These are phyloP conservation scores for Cerceris rybyensis DNA, from an alignment of 2,888 invertebrate species.

Conservation along the genomic window DNA sequence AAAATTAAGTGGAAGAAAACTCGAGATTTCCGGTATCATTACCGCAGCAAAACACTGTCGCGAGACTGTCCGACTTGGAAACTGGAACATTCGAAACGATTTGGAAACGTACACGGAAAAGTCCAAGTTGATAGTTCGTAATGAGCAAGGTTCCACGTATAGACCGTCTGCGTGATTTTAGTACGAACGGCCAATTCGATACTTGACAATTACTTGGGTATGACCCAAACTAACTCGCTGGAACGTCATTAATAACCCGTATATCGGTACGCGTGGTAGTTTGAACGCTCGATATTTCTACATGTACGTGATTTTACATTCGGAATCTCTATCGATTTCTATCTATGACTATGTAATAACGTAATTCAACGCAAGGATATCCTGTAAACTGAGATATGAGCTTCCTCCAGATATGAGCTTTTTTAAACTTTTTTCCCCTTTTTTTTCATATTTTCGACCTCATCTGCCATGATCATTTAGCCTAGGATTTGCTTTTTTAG, in stretches of 20 bases:
- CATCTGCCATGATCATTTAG: too few relatives aligned
- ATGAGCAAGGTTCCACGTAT: background rate
- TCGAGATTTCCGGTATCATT: too few relatives aligned
- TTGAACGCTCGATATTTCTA: conserved; percentile 16
- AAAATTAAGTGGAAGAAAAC: too few relatives aligned
- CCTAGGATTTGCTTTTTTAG: too few relatives aligned
- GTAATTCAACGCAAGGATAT: background rate
- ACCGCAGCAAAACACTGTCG: too few relatives aligned
- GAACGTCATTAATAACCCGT: conserved; percentile 22
- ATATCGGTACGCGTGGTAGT: conserved; percentile 20
- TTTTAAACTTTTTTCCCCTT: too few relatives aligned
- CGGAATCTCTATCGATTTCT: background rate
- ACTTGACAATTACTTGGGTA: conserved; percentile 40
- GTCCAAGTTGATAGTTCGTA: conserved; percentile 8
- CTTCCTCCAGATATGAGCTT: background rate
- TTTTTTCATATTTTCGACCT: too few relatives aligned
- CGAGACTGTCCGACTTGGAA: too few relatives aligned
- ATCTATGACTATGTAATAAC: background rate
- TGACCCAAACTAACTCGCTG: conserved; percentile 29
- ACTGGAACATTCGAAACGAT: background rate
- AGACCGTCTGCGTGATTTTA: background rate
- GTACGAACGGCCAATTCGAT: conserved; percentile 28
- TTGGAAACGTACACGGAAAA: background rate
- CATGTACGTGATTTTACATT: conserved; percentile 3
- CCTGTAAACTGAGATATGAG: too few relatives aligned